Evolutionary conservation across 2,113 vertebrate genomes (phyloP).

Genomic region (Machaerirhynchus nigripectus): DNA sequence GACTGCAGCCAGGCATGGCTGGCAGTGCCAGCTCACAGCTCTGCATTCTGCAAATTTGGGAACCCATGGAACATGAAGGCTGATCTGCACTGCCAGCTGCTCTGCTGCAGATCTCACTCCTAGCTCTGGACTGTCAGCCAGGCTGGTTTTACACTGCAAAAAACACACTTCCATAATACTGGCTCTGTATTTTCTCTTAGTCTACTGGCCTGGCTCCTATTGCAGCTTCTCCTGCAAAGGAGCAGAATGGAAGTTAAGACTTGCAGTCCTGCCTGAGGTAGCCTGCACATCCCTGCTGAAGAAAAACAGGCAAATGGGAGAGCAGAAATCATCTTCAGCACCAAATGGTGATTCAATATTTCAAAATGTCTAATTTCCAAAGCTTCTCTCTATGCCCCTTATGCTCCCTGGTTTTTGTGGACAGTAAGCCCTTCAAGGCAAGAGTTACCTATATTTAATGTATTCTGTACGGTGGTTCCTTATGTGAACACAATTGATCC

Average conservation of each 20-base stretch:
- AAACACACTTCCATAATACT: background rate
- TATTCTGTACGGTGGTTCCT: background rate
- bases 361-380: background rate
- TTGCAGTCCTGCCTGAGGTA: background rate
- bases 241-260: background rate
- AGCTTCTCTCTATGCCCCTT: background rate
- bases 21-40: background rate
- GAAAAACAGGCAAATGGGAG: background rate
- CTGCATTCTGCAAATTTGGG: background rate
- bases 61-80: accelerated
- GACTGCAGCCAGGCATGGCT: background rate
- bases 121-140: background rate
- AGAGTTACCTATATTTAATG: background rate
- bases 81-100: background rate
- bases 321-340: background rate
- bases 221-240: background rate
- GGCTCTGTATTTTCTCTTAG: background rate
- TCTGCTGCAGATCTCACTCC: background rate
- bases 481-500: background rate
- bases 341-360: background rate
- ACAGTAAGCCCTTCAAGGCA: background rate
- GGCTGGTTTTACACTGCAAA: background rate
- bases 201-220: background rate
- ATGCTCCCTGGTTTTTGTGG: background rate
- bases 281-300: background rate